Evolutionary conservation across 2,888 invertebrate species (phyloP), one percentile per base, ranked within the genome.

Genomic region (Gari tellinella): DNA sequence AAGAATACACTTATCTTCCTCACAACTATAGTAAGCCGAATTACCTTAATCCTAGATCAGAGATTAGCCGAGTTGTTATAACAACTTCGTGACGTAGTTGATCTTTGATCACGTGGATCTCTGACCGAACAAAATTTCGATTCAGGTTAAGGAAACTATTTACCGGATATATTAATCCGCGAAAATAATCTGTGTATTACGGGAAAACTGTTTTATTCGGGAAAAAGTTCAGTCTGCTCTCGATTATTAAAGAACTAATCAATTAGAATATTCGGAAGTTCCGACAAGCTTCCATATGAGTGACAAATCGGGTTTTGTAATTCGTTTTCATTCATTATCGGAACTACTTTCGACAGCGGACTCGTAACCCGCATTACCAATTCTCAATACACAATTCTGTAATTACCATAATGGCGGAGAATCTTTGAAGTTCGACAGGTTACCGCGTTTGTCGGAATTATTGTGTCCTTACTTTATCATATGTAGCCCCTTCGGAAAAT

Each of bases 41-140:
- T 31, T 31, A 31, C 31, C 31, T 31, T 57, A 57, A 57, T 57
- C 64, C 52, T 1, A 37, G 23, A 52, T 55, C 37, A 55, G 21
- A 64, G 64, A 64, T 64, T 64, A 64, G 60, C 69, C 63, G 76
- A 83, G 87, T 87, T 83, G 88, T 88, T 88, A 86, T 88, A 88
- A 87, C 86, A 86, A 87, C 87, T 86, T 66, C 77, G 81, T 88
- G 88, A 87, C 88, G 87, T 87, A 70, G 64, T 55, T 57, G 60
- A 64, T 72, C 72, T 52, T 64, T 66, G 75, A 62, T 84, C 86
- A 86, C 86, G 86, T 84, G 84, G 58, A 64, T 38, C 48, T 53
- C 65, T 83, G 80, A 80, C 79, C 77, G 82, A 81, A 64, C 76
- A 51, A 55, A 48, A 31, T 38, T 37, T 55, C 55, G 49, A 49